Evolutionary conservation across 1,140 invertebrate genomes (phyloP).

Genomic region (Drosophila tropicalis): DNA sequence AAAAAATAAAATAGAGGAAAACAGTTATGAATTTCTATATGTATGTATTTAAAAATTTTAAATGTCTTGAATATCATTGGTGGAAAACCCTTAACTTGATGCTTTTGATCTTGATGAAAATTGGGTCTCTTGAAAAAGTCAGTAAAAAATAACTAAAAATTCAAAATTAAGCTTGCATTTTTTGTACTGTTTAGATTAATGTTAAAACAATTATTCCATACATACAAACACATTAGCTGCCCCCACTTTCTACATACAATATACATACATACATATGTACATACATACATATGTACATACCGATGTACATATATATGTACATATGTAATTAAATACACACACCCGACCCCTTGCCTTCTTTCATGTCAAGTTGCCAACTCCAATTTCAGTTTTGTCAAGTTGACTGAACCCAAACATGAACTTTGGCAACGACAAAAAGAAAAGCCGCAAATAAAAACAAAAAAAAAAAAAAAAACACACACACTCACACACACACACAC

Average conservation of each 20-base stretch:
- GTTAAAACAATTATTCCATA: no score
- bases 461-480: constrained; percentile 14
- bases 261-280: not conserved
- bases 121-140: no score
- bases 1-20: no score
- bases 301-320: not conserved
- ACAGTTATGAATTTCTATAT: not conserved
- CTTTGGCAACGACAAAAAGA: constrained; percentile 35
- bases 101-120: no score
- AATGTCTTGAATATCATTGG: no score
- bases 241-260: no score
- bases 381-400: constrained; percentile 58
- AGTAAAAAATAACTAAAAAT: no score
- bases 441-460: constrained; percentile 28
- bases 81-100: no score
- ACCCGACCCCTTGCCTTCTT: not conserved
- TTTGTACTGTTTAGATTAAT: no score
- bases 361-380: constrained; percentile 30
- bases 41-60: no score
- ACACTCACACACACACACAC: constrained; percentile 13
- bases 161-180: no score
- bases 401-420: constrained; percentile 64
- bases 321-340: constrained; percentile 41
- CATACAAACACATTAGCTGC: not conserved
- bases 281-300: not conserved